A percentile compares a stretch with the other conserved stretches of the same genome.
These are phyloP conservation scores for Seriola dumerili DNA, from an alignment of 2,113 vertebrate genomes.

Conservation along the genomic window DNA sequence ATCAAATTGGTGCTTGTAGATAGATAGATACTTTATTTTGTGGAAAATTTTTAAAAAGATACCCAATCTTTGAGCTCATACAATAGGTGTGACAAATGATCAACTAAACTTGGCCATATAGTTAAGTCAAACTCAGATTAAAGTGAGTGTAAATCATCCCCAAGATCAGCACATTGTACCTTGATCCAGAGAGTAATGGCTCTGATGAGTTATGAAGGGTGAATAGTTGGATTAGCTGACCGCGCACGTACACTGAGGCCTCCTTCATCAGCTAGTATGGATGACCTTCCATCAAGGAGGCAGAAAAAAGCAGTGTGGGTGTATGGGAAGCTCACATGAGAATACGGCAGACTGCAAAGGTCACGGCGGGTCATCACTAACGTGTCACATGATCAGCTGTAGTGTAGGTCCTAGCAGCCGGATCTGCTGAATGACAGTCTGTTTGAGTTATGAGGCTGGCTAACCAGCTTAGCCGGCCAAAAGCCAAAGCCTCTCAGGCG, in stretches of 20 bases:
- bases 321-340: slow-evolving; percentile 22
- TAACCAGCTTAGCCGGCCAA: slow-evolving; percentile 59
- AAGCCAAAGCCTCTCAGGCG: slow-evolving; percentile 53
- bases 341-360: slow-evolving; percentile 42
- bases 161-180: slow-evolving; percentile 28
- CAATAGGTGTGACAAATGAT: background rate
- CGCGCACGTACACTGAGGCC: slow-evolving; percentile 20
- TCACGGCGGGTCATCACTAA: slow-evolving; percentile 39
- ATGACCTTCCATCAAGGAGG: slow-evolving; percentile 25
- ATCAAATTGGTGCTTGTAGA: too few relatives aligned
- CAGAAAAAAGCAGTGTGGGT: background rate
- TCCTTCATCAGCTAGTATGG: slow-evolving; percentile 12
- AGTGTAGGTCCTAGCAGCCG: slow-evolving; percentile 22
- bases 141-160: slow-evolving; percentile 42
- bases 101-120: background rate
- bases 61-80: background rate
- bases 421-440: slow-evolving; percentile 52
- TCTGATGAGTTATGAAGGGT: slow-evolving; percentile 32
- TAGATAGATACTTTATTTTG: too few relatives aligned
- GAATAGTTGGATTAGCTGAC: slow-evolving; percentile 37
- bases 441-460: slow-evolving; percentile 45
- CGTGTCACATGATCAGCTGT: slow-evolving; percentile 49
- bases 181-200: slow-evolving; percentile 15
- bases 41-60: too few relatives aligned
- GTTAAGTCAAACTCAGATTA: slow-evolving; percentile 12